These are phyloP conservation scores for Tuberolachnus salignus DNA, from an alignment of 2,888 invertebrate genomes.

Conservation along the genomic window DNA sequence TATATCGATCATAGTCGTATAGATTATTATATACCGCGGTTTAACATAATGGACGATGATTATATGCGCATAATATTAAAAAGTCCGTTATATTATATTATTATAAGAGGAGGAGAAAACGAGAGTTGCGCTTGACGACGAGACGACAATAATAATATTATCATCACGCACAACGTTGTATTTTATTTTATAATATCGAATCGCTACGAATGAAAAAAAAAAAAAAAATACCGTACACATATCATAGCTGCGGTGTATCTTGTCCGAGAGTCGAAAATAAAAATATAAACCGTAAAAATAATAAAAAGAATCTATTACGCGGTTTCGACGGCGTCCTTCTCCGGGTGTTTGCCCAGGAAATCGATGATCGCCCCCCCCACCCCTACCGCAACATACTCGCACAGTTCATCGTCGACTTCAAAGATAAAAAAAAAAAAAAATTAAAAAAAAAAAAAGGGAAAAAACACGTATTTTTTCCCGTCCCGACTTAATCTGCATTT, in stretches of 20 bases:
- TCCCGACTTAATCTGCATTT: constrained; percentile 25
- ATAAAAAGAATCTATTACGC: constrained; percentile 1
- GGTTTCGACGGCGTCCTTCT: constrained; percentile 5
- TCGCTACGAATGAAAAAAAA: constrained; percentile 3
- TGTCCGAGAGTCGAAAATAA: constrained; percentile 1
- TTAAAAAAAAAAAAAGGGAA: not conserved
- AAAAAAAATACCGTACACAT: not conserved
- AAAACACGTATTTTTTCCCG: constrained; percentile 7
- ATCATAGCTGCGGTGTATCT: no score
- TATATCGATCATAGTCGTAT: constrained; percentile 14
- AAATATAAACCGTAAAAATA: constrained; percentile 9
- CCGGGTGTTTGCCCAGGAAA: constrained; percentile 8
- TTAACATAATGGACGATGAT: constrained; percentile 13
- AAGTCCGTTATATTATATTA: not conserved
- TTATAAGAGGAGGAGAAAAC: not conserved
- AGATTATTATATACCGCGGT: not conserved
- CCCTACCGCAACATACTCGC: not conserved
- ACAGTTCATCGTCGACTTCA: no score
- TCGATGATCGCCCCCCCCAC: constrained; percentile 5
- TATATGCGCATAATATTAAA: constrained; percentile 30
- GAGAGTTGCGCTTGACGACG: constrained; percentile 31
- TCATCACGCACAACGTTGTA: not conserved
- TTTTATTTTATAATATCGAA: constrained; percentile 10
- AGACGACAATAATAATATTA: not conserved
- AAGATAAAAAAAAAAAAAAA: not conserved